Percentiles rank a stretch among this genome's conserved stretches.
Conservation (phyloP, 2,888 invertebrate genomes). For the Leistus spinibarbis region DNA sequence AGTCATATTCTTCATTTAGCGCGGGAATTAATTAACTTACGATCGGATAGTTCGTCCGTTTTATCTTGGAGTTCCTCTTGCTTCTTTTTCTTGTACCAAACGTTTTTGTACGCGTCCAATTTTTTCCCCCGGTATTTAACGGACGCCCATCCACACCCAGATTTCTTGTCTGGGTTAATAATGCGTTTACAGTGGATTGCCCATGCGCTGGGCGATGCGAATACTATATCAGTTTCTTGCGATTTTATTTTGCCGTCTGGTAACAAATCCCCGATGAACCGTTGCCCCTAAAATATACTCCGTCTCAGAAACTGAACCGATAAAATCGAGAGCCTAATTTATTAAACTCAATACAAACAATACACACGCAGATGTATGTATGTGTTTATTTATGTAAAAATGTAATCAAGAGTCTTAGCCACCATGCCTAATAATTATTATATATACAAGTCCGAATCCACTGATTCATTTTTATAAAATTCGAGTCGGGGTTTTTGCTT, state of each 20-base stretch:
- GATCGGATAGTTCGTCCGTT: constrained; percentile 47
- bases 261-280: constrained; percentile 85
- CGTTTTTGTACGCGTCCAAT: constrained; percentile 85
- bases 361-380: no score
- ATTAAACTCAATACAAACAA: no score
- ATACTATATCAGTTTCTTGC: constrained; percentile 85
- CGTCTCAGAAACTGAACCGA: no score
- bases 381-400: no score
- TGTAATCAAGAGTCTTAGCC: no score
- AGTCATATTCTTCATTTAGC: constrained; percentile 29
- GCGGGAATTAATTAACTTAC: constrained; percentile 39
- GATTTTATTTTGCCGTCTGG: constrained; percentile 87
- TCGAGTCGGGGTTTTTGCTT: no score
- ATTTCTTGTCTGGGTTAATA: constrained; percentile 89
- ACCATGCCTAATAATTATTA: no score
- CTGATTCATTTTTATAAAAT: no score
- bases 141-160: constrained; percentile 93
- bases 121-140: constrained; percentile 88
- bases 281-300: constrained; percentile 73
- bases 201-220: constrained; percentile 91
- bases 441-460: no score
- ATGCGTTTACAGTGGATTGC: constrained; percentile 90
- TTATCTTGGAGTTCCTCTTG: constrained; percentile 53
- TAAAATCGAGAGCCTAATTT: no score
- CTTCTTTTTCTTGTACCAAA: constrained; percentile 74